Evolutionary conservation across 2,888 invertebrate species (phyloP).

Genomic region (Scaptomyza reducta): DNA sequence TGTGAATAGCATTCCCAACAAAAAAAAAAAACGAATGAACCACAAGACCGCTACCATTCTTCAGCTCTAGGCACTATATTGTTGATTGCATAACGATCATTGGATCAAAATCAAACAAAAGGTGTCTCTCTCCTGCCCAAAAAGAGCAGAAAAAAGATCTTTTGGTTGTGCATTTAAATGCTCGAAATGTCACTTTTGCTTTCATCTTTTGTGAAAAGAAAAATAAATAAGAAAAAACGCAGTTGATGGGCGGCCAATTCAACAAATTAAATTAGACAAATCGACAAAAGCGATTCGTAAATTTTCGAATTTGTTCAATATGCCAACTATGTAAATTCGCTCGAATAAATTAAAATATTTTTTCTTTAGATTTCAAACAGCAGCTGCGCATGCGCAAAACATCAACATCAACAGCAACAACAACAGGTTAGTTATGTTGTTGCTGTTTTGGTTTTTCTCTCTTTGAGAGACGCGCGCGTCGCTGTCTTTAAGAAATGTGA

Average conservation of each 20-base stretch:
- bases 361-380: conserved; percentile 36
- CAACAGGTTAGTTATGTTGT: conserved; percentile 49
- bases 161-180: conserved; percentile 15
- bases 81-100: conserved; percentile 38
- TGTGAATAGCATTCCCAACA: conserved; percentile 45
- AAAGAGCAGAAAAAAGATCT: neutral
- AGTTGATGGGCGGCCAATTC: conserved; percentile 47
- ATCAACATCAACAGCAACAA: conserved; percentile 30
- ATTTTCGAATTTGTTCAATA: conserved; percentile 48
- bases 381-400: conserved; percentile 47
- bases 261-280: conserved; percentile 72
- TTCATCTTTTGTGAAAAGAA: conserved; percentile 67
- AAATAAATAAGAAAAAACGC: conserved; percentile 33
- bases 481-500: conserved; percentile 75
- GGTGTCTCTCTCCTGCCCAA: conserved; percentile 30
- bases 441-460: conserved; percentile 44
- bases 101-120: conserved; percentile 26
- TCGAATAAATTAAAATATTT: conserved; percentile 70
- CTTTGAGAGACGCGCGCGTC: conserved; percentile 40
- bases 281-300: conserved; percentile 57
- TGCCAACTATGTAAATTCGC: conserved; percentile 70
- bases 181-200: conserved; percentile 74
- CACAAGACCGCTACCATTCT: conserved; percentile 37
- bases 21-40: conserved; percentile 3
- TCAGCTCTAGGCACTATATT: conserved; percentile 22